Evolutionary conservation across 1,140 invertebrate genomes (phyloP).

Genomic region (Vanessa atalanta): DNA sequence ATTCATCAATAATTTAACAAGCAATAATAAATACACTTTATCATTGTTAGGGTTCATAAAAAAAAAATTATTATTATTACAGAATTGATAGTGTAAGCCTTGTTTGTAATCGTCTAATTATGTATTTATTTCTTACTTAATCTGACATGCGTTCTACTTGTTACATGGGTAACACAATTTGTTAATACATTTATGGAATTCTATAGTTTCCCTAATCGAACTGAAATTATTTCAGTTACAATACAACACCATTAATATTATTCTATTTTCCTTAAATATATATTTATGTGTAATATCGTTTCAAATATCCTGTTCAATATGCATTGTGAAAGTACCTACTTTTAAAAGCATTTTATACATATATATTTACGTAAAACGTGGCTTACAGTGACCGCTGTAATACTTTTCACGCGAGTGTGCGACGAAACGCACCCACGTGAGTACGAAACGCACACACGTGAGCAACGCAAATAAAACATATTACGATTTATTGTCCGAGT

Average conservation of each 20-base stretch:
- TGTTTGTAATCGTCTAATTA: too few relatives aligned
- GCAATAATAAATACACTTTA: too few relatives aligned
- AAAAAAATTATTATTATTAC: too few relatives aligned
- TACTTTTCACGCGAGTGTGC: not conserved
- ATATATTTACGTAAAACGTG: not conserved
- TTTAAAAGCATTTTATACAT: not conserved
- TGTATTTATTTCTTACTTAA: too few relatives aligned
- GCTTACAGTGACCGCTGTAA: conserved; percentile 2
- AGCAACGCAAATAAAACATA: not conserved
- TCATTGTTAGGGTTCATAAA: too few relatives aligned
- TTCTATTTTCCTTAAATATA: not conserved
- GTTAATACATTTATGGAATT: not conserved
- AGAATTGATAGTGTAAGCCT: too few relatives aligned
- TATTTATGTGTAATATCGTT: not conserved
- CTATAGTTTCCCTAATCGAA: not conserved
- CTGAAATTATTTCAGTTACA: not conserved
- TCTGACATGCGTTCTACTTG: not conserved
- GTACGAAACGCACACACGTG: not conserved
- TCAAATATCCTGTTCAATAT: not conserved
- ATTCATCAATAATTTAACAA: too few relatives aligned
- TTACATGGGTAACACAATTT: not conserved
- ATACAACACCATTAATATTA: not conserved
- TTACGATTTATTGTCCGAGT: conserved; percentile 1
- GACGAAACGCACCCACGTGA: not conserved
- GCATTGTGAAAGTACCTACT: conserved; percentile 2